Evolutionary conservation across 2,797 vertebrate genomes (phyloP).

Genomic region (Danio choprae): DNA sequence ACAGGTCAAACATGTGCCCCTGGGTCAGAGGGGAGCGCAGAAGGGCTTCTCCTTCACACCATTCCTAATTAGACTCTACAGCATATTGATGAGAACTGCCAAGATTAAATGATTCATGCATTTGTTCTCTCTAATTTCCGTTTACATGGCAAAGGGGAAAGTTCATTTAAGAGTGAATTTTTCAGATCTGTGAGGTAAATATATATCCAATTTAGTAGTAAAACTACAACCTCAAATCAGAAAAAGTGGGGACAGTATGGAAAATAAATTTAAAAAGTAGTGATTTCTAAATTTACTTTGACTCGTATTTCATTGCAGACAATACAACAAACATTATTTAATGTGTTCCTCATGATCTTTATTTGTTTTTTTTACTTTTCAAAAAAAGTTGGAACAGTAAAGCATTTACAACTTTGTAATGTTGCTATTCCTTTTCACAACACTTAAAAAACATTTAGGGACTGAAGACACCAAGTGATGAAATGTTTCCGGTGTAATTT

Average conservation of each 20-base stretch:
- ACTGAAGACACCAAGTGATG: too few species aligned
- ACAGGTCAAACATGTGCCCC: slow-evolving; percentile 47
- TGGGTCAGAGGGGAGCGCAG: slow-evolving; percentile 43
- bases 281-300: too few species aligned
- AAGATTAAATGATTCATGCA: not conserved
- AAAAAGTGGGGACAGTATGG: too few species aligned
- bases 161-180: not conserved
- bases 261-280: too few species aligned
- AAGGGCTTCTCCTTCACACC: slow-evolving; percentile 21
- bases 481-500: too few species aligned
- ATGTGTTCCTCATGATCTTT: not conserved
- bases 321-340: too few species aligned
- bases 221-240: too few species aligned
- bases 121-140: not conserved
- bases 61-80: slow-evolving; percentile 8
- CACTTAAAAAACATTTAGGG: too few species aligned
- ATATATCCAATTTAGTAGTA: not conserved
- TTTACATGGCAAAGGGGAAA: not conserved
- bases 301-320: too few species aligned
- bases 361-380: not conserved
- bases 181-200: not conserved
- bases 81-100: not conserved
- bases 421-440: too few species aligned
- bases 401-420: too few species aligned
- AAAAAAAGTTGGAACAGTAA: too few species aligned